Evolutionary conservation across 2,113 vertebrate species (phyloP).

Genomic region (Crotophaga sulcirostris): DNA sequence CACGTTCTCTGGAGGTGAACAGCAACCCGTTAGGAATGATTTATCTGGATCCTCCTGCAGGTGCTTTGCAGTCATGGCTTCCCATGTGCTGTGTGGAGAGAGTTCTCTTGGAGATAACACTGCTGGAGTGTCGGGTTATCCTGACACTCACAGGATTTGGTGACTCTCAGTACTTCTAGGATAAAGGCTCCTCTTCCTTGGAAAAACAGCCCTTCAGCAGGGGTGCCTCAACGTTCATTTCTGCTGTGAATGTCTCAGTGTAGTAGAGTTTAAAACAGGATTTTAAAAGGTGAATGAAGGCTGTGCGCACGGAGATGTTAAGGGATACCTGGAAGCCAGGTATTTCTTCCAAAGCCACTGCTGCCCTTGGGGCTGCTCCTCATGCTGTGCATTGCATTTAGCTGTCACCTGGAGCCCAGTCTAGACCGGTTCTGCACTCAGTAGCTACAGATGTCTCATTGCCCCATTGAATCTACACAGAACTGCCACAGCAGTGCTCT

Average conservation of each 20-base stretch:
- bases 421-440: neutral
- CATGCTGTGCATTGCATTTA: fast-evolving
- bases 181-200: neutral
- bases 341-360: neutral
- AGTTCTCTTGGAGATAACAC: too few relatives aligned
- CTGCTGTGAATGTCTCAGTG: neutral
- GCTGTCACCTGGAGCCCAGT: neutral
- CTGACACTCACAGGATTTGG: neutral
- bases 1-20: neutral
- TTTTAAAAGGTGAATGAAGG: neutral
- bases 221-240: fast-evolving
- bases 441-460: neutral
- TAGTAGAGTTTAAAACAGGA: neutral
- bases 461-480: neutral
- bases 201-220: neutral
- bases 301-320: neutral
- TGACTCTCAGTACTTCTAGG: neutral
- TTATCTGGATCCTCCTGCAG: neutral
- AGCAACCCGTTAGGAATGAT: neutral
- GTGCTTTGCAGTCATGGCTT: neutral
- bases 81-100: neutral
- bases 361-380: neutral
- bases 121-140: neutral
- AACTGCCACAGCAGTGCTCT: neutral
- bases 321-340: neutral